Evolutionary conservation across 2,113 vertebrate species (phyloP).

Genomic region (Argyrosomus japonicus): DNA sequence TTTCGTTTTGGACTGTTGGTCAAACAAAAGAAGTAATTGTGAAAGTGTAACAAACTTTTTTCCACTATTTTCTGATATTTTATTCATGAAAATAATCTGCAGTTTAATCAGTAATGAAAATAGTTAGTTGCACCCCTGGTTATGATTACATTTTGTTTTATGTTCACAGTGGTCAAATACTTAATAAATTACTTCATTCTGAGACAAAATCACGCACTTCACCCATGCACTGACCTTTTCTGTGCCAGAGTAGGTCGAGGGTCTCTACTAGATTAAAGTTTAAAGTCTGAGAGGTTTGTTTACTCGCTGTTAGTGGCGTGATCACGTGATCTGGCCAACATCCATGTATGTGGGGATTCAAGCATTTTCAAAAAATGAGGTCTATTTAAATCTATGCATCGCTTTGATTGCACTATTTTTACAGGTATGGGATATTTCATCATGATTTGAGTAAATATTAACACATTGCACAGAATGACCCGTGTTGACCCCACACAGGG

Average conservation of each 20-base stretch:
- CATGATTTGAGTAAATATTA: neutral
- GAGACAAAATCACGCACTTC: neutral
- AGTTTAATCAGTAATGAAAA: neutral
- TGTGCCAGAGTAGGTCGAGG: neutral
- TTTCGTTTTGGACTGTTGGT: too few species aligned
- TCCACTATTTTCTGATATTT: too few species aligned
- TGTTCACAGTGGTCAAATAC: neutral
- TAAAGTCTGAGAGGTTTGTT: constrained; percentile 62
- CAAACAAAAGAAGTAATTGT: too few species aligned
- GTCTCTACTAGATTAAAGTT: constrained; percentile 19
- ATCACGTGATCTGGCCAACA: neutral
- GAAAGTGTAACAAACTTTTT: too few species aligned
- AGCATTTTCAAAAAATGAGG: neutral
- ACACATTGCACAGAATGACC: neutral
- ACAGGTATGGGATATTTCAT: neutral
- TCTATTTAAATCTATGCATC: neutral
- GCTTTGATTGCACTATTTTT: neutral
- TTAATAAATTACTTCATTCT: neutral
- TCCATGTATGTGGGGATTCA: neutral
- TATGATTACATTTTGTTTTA: neutral
- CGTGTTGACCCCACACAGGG: neutral
- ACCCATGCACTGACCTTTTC: neutral
- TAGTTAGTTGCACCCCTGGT: neutral
- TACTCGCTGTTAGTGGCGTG: neutral
- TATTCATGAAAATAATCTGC: neutral